Percentiles rank a stretch among this genome's conserved stretches.
Evolutionary conservation across 1,140 invertebrate species (phyloP).

Genomic region (Diprion similis): DNA sequence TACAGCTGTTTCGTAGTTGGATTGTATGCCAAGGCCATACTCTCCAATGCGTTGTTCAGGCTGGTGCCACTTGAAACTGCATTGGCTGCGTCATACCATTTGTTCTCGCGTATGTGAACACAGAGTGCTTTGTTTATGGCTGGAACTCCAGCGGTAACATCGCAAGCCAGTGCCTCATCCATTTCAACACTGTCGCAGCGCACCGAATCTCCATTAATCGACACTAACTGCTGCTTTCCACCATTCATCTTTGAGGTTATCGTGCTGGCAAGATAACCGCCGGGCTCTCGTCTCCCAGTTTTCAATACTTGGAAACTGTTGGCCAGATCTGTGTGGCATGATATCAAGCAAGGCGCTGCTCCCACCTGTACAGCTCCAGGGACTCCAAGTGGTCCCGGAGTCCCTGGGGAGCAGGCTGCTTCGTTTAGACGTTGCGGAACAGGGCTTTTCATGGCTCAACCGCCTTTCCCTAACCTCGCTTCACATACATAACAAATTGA

Average conservation of each 20-base stretch:
- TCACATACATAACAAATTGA: neutral
- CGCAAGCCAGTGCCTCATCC: conserved; percentile 49
- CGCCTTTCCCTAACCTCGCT: conserved; percentile 8
- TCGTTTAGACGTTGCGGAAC: conserved; percentile 29
- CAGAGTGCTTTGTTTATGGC: conserved; percentile 47
- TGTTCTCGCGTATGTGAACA: conserved; percentile 54
- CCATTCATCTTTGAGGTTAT: conserved; percentile 34
- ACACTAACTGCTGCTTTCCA: conserved; percentile 54
- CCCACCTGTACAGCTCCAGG: conserved; percentile 12
- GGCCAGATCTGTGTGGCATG: conserved; percentile 26
- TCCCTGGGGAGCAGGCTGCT: conserved; percentile 14
- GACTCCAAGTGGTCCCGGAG: neutral
- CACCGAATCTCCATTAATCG: conserved; percentile 51
- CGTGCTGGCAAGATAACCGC: conserved; percentile 37
- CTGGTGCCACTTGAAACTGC: conserved; percentile 50
- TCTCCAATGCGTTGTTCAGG: conserved; percentile 62
- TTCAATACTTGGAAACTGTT: conserved; percentile 38
- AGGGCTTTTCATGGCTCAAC: conserved; percentile 31
- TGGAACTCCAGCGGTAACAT: conserved; percentile 41
- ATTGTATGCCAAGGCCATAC: conserved; percentile 64
- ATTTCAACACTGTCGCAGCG: conserved; percentile 52
- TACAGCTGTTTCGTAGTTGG: conserved; percentile 60
- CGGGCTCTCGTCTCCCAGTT: conserved; percentile 31
- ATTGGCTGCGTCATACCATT: conserved; percentile 55
- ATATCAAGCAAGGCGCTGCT: conserved; percentile 25